phyloP scores from a whole-genome alignment of 2,888 invertebrate genomes.

The Microctonus hyperodae region DNA sequence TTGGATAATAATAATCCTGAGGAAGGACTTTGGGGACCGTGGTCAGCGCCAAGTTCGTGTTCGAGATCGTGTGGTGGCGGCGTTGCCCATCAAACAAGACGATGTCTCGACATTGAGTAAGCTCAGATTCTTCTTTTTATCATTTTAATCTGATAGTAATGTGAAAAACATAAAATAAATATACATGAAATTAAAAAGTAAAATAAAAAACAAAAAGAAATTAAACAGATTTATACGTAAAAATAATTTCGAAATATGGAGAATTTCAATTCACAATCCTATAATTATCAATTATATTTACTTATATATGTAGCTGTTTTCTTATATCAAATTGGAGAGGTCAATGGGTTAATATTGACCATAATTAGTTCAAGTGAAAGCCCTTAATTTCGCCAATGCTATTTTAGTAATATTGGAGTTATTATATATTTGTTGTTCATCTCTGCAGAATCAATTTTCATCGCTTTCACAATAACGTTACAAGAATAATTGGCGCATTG shows the following conservation, averaged over 20 bases:
- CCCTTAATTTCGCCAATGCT: background rate
- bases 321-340: background rate
- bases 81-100: slow-evolving; percentile 83
- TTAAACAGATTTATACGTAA: background rate
- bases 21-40: slow-evolving; percentile 80
- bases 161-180: background rate
- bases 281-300: background rate
- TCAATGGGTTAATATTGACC: background rate
- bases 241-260: background rate
- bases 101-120: slow-evolving; percentile 74
- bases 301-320: no score
- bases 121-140: slow-evolving; percentile 37
- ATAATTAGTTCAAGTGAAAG: background rate
- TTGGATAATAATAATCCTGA: slow-evolving; percentile 73
- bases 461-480: background rate
- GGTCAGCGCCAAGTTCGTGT: slow-evolving; percentile 85
- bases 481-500: background rate
- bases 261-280: no score
- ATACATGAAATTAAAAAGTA: no score
- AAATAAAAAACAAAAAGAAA: no score
- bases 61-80: slow-evolving; percentile 94
- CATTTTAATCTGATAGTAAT: background rate
- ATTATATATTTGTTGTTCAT: background rate
- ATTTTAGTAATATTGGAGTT: background rate
- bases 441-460: background rate